Percentiles rank a stretch among this genome's conserved stretches.
phyloP scores from a whole-genome alignment of 2,113 vertebrate species.

The Coregonus clupeaformis region DNA sequence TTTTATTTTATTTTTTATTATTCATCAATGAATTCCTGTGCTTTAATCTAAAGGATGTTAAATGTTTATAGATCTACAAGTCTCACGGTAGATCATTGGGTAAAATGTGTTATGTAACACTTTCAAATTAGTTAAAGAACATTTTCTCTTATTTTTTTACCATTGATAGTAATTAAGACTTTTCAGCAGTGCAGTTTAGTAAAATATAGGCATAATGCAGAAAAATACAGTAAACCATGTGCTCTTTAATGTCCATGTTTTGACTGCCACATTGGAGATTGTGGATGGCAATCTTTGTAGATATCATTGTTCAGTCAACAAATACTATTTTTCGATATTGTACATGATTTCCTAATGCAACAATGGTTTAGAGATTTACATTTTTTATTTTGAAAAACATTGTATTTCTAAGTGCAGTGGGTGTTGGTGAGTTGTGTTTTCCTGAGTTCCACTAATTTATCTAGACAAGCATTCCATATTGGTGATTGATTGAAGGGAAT shows the following conservation, averaged over 20 bases:
- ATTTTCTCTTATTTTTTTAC: neutral
- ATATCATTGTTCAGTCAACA: neutral
- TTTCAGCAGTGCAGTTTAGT: neutral
- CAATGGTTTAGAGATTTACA: neutral
- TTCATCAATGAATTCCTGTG: conserved; percentile 12
- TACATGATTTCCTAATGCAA: neutral
- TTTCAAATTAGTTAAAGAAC: neutral
- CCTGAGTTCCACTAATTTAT: neutral
- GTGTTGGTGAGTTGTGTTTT: neutral
- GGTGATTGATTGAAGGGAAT: neutral
- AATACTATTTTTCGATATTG: conserved; percentile 2
- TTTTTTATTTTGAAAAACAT: neutral
- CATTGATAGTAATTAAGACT: neutral
- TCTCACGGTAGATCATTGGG: neutral
- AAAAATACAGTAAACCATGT: neutral
- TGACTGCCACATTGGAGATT: neutral
- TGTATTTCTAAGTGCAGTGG: neutral
- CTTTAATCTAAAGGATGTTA: neutral
- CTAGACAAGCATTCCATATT: neutral
- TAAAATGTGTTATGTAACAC: neutral
- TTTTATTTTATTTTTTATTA: neutral
- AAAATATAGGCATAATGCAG: neutral
- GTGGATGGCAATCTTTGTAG: neutral
- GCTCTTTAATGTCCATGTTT: neutral
- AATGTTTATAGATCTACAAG: conserved; percentile 1